phyloP scores from a whole-genome alignment of 2,888 invertebrate genomes.

The Dynastes grantii region DNA sequence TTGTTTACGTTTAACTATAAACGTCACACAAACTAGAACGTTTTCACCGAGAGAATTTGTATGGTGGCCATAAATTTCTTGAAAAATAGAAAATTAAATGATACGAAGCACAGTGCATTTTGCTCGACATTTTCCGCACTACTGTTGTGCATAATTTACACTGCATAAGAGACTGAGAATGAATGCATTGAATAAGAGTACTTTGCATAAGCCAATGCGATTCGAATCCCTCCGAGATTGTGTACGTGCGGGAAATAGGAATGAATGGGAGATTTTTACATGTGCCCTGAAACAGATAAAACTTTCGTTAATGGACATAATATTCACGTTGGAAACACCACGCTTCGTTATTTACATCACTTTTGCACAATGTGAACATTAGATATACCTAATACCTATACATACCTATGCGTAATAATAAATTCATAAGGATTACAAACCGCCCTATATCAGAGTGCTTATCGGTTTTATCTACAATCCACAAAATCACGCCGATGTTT shows the following conservation, averaged over 20 bases:
- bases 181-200: constrained; percentile 31
- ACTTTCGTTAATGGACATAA: constrained; percentile 25
- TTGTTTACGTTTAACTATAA: too few species aligned
- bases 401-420: constrained; percentile 8
- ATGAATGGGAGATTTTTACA: constrained; percentile 29
- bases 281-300: constrained; percentile 32
- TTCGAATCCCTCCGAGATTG: constrained; percentile 11
- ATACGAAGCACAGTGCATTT: constrained; percentile 8
- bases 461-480: constrained; percentile 13
- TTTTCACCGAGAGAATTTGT: neutral
- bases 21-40: too few species aligned
- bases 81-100: neutral
- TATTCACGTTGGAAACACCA: neutral
- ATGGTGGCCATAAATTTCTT: neutral
- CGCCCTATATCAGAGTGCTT: neutral
- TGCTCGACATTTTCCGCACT: constrained; percentile 9
- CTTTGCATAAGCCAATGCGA: constrained; percentile 38
- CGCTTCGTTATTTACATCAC: constrained; percentile 12
- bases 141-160: constrained; percentile 23
- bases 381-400: neutral
- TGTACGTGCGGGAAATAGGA: constrained; percentile 30
- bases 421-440: constrained; percentile 1
- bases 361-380: neutral
- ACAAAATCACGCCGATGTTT: constrained; percentile 14
- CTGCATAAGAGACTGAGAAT: constrained; percentile 28